Conservation (phyloP, 2,888 invertebrate species). For the Schrankia costaestrigalis region DNA sequence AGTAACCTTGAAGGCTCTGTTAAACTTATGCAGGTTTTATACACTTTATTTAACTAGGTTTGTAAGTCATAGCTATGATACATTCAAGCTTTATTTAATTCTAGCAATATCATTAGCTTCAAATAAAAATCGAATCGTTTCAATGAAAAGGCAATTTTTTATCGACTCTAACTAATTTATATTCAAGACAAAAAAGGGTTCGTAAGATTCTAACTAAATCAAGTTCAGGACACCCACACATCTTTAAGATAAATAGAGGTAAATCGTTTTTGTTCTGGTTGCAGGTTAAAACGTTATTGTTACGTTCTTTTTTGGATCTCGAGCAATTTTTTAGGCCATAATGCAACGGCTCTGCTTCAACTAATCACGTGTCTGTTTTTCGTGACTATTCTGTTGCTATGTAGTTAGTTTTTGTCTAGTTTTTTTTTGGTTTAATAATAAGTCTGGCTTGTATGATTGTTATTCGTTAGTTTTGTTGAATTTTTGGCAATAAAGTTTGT, state of each 20-base stretch:
- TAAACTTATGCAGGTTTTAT: conserved; percentile 5
- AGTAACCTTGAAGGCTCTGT: conserved; percentile 9
- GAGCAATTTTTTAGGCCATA: conserved; percentile 30
- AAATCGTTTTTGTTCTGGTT: conserved; percentile 58
- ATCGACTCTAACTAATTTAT: conserved; percentile 71
- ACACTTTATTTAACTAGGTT: no score
- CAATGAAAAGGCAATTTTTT: conserved; percentile 38
- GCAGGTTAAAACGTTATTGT: conserved; percentile 49
- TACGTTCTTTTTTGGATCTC: conserved; percentile 30
- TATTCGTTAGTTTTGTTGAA: conserved; percentile 8
- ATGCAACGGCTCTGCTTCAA: conserved; percentile 49
- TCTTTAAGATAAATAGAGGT: conserved; percentile 68
- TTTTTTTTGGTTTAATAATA: conserved; percentile 25
- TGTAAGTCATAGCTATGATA: no score
- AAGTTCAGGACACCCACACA: conserved; percentile 71
- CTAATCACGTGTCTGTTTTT: conserved; percentile 51
- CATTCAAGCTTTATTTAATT: no score
- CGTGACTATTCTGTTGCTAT: conserved; percentile 44
- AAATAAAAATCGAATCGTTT: conserved; percentile 19
- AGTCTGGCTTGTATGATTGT: conserved; percentile 8
- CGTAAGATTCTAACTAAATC: conserved; percentile 76
- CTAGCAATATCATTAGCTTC: background rate
- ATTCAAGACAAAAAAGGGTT: conserved; percentile 78
- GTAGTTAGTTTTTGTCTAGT: conserved; percentile 28
- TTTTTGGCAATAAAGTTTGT: conserved; percentile 7